Evolutionary conservation across 2,888 invertebrate genomes (phyloP).

Genomic region (Diaperis boleti): DNA sequence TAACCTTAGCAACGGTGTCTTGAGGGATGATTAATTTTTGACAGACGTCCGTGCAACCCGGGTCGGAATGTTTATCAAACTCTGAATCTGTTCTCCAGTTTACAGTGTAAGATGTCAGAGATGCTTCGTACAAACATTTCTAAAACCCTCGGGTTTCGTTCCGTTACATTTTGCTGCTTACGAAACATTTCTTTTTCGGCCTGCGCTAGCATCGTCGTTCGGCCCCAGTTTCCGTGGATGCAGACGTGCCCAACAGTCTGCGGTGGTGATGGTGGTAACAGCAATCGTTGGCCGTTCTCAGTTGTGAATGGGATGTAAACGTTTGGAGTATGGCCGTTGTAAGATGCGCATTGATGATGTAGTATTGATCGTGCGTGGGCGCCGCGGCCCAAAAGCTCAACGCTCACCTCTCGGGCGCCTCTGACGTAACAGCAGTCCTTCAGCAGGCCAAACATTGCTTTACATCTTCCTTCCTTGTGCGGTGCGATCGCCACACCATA

Average conservation of each 20-base stretch:
- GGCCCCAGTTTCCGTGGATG: slow-evolving; percentile 15
- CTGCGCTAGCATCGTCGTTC: slow-evolving; percentile 8
- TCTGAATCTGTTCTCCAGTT: too few relatives aligned
- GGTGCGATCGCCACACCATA: slow-evolving; percentile 17
- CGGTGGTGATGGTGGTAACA: slow-evolving; percentile 18
- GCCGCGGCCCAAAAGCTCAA: slow-evolving; percentile 46
- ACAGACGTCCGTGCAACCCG: too few relatives aligned
- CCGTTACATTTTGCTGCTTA: too few relatives aligned
- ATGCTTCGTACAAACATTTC: too few relatives aligned
- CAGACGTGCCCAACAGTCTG: slow-evolving; percentile 25
- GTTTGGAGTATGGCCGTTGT: slow-evolving; percentile 52
- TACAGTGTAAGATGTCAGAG: too few relatives aligned
- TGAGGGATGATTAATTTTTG: too few relatives aligned
- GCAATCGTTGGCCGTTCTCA: slow-evolving; percentile 39
- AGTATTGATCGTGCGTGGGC: slow-evolving; percentile 58
- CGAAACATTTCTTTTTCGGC: neutral
- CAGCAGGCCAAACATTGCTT: slow-evolving; percentile 51
- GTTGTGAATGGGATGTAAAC: slow-evolving; percentile 58
- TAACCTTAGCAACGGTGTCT: too few relatives aligned
- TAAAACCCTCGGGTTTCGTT: too few relatives aligned
- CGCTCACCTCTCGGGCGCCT: slow-evolving; percentile 58
- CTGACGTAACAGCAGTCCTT: slow-evolving; percentile 61
- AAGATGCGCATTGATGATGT: slow-evolving; percentile 53
- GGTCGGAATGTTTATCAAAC: too few relatives aligned
- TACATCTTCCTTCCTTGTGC: slow-evolving; percentile 27